phyloP scores from a whole-genome alignment of 1,140 invertebrate genomes.

The Coptotermes formosanus region DNA sequence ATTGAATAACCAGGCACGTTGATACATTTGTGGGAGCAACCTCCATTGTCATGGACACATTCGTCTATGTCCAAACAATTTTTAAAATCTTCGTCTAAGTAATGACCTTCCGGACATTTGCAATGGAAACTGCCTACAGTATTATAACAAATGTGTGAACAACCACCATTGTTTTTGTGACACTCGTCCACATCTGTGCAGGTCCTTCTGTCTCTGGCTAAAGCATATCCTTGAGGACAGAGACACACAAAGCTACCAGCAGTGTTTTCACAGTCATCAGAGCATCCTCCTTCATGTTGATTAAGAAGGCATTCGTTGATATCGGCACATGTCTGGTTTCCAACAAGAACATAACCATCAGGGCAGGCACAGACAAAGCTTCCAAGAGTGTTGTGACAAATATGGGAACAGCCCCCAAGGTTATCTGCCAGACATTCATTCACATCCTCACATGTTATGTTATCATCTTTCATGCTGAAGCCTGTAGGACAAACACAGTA shows the following conservation, averaged over 20 bases:
- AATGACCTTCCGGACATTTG: conserved; percentile 54
- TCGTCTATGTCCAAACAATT: conserved; percentile 45
- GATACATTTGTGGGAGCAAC: conserved; percentile 54
- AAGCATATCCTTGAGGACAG: conserved; percentile 44
- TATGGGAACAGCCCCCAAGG: conserved; percentile 60
- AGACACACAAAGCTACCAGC: conserved; percentile 45
- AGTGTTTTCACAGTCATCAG: conserved; percentile 52
- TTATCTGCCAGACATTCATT: conserved; percentile 54
- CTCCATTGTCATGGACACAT: conserved; percentile 50
- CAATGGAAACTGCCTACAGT: conserved; percentile 50
- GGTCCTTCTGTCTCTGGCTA: conserved; percentile 43
- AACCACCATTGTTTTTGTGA: conserved; percentile 52
- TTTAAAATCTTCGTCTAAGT: conserved; percentile 41
- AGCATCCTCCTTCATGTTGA: conserved; percentile 58
- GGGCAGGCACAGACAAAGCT: conserved; percentile 63
- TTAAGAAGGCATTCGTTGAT: conserved; percentile 53
- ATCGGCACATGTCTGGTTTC: conserved; percentile 53
- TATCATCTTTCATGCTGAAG: conserved; percentile 47
- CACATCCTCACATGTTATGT: conserved; percentile 53
- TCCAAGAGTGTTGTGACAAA: conserved; percentile 65
- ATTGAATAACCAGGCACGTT: conserved; percentile 39
- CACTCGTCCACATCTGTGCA: conserved; percentile 63
- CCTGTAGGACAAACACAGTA: conserved; percentile 52
- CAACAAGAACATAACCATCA: conserved; percentile 47
- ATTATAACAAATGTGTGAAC: conserved; percentile 50